Evolutionary conservation across 2,113 vertebrate genomes (phyloP).

Genomic region (Charadrius vociferus): DNA sequence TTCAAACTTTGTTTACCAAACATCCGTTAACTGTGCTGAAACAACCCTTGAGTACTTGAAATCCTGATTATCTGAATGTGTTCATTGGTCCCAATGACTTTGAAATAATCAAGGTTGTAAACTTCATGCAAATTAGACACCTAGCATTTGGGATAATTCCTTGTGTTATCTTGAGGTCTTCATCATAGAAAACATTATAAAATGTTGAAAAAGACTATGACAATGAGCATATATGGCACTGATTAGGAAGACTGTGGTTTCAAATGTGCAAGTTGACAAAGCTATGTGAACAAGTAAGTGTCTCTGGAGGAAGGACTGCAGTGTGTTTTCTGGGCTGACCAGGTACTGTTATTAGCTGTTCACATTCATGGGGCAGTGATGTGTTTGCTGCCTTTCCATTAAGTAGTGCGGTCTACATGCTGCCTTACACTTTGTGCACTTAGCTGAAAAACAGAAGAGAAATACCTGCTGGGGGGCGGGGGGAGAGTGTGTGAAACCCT

Average conservation of each 20-base stretch:
- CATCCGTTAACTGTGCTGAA: background rate
- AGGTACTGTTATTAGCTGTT: background rate
- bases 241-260: background rate
- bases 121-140: background rate
- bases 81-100: background rate
- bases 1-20: background rate
- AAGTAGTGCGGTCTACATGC: background rate
- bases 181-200: background rate
- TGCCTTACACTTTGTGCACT: background rate
- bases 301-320: background rate
- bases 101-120: background rate
- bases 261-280: background rate
- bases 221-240: background rate
- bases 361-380: background rate
- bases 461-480: background rate
- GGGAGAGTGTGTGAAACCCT: accelerated
- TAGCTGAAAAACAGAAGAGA: background rate
- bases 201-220: background rate
- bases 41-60: background rate
- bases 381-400: background rate
- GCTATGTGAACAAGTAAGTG: background rate
- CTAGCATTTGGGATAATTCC: background rate
- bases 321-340: background rate
- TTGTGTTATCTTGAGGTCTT: background rate
- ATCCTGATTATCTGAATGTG: background rate